Conservation (phyloP, 2,888 invertebrate species). For the Pterostichus niger region DNA sequence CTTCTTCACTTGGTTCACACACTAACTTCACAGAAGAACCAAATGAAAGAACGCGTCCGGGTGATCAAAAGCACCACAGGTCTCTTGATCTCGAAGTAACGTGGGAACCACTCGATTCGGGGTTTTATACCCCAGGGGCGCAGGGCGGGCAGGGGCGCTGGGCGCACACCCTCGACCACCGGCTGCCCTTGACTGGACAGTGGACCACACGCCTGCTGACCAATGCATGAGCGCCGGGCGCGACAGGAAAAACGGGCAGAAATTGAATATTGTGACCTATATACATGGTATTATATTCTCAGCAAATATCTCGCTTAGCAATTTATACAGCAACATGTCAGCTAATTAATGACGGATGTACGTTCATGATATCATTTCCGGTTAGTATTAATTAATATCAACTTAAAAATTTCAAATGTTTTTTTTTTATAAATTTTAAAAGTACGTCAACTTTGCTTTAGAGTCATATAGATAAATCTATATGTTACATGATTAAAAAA, state of each 20-base stretch:
- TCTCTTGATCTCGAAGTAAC: constrained; percentile 29
- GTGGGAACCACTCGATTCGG: constrained; percentile 49
- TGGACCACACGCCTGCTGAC: constrained; percentile 30
- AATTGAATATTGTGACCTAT: no score
- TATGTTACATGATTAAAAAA: no score
- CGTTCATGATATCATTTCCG: no score
- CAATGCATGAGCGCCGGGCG: constrained; percentile 7
- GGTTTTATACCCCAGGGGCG: constrained; percentile 54
- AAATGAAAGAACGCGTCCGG: constrained; percentile 6
- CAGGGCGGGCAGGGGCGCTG: constrained; percentile 49
- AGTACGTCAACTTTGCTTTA: no score
- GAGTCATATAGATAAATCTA: no score
- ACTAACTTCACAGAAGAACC: constrained; percentile 17
- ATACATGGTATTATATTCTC: no score
- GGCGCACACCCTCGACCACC: constrained; percentile 52
- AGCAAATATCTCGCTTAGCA: no score
- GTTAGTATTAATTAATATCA: no score
- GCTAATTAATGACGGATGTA: no score
- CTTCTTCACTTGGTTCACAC: constrained; percentile 9
- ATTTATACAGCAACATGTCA: no score
- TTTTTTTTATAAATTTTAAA: no score
- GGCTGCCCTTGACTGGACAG: constrained; percentile 58
- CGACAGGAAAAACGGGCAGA: background rate
- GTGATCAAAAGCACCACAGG: constrained; percentile 16
- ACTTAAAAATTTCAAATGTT: no score